Base-by-base conservation (phyloP, 2,113 vertebrate genomes). In the Alouatta palliata region DNA sequence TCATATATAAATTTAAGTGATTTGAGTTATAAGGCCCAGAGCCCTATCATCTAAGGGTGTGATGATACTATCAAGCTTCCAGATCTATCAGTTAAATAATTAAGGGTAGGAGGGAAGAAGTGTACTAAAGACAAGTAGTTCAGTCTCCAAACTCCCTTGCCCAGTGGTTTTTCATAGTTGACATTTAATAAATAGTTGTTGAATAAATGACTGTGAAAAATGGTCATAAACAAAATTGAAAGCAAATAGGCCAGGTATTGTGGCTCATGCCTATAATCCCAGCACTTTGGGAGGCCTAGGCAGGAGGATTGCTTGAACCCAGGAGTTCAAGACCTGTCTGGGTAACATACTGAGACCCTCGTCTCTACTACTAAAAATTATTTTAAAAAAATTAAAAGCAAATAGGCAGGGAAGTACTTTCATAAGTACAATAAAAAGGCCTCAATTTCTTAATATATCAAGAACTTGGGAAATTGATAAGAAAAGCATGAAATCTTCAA, bases 1-100 rank as follows among this genome's bases (percentile, higher is more conserved):
- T 70, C 68, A 73, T 90, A 49, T 37, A 81, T 64, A 79, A 80
- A 71, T 80, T 73, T 73, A 47, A 94, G 25, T 93, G 91, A 80
- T 64, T 45, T 47, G 30, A 45, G 73, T 30, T 8, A 76, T 77
- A 75, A 85, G 54, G 12, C 56, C 37, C 56, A 91, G 54, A 88
- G 77, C 9, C 40, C 82, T 94, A 84, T 66, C 43, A 37, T 16
- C 25, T 45, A 64, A 80, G 49, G 49, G n/a, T 66, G 40, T 56
- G 71, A 32, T 3, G 9, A 52, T 37, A 45, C 40, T 9, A 56
- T 30, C 23, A 89, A 56, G 80, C 52, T 83, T 80, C 52, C 71
- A 64, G 30, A 77, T 3, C 47, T 37, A 3, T 68, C 76, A 47
- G 86, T 84, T 90, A 71, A 90, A 66, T 45, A 90, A 77, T 3